phyloP scores from a whole-genome alignment of 2,888 invertebrate genomes.

The Argyresthia albistria region DNA sequence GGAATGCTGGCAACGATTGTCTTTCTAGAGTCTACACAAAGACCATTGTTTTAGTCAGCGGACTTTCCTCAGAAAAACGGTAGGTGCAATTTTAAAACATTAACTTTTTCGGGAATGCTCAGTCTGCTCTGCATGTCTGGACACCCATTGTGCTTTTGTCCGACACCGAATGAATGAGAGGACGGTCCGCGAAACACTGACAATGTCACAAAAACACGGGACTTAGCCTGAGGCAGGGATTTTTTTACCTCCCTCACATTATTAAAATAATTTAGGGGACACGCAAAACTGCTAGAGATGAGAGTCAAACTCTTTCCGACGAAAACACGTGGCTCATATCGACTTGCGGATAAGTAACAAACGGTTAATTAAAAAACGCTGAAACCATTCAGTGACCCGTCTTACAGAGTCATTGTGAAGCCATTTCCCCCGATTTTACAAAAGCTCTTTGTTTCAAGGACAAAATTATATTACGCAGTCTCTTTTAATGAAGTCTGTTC shows the following conservation, averaged over 20 bases:
- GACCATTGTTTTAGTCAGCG: constrained; percentile 21
- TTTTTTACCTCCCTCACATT: no score
- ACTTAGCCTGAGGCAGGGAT: neutral
- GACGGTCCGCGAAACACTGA: neutral
- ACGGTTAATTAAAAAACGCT: no score
- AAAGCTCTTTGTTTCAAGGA: constrained; percentile 15
- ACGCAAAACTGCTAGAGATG: no score
- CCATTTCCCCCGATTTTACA: constrained; percentile 14
- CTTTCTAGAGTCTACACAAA: constrained; percentile 17
- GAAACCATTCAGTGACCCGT: neutral
- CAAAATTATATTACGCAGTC: neutral
- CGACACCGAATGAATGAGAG: neutral
- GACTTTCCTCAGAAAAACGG: constrained; percentile 19
- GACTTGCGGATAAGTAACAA: no score
- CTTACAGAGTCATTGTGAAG: neutral
- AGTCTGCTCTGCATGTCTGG: constrained; percentile 8
- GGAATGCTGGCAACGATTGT: constrained; percentile 14
- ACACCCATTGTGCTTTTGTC: constrained; percentile 12
- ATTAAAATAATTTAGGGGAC: no score
- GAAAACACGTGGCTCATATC: no score
- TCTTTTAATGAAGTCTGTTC: no score
- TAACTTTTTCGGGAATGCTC: constrained; percentile 13
- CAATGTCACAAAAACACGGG: constrained; percentile 1
- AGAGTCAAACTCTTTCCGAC: no score
- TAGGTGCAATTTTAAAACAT: constrained; percentile 1